Evolutionary conservation across 2,113 vertebrate species (phyloP).

Genomic region (Hippocampus abdominalis): DNA sequence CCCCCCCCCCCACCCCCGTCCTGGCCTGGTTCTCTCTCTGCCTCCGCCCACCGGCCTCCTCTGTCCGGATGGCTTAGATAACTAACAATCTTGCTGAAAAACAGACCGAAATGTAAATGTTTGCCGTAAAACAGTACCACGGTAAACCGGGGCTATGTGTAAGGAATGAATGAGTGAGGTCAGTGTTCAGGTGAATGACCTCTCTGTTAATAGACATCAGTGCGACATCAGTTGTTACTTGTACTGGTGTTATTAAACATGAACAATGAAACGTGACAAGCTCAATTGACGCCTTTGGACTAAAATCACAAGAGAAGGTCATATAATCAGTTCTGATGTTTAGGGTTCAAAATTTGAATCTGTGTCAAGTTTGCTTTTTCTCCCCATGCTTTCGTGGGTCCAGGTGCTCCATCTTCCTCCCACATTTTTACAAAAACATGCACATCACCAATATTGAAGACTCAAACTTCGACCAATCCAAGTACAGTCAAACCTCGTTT

Average conservation of each 20-base stretch:
- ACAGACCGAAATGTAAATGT: not conserved
- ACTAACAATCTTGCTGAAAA: not conserved
- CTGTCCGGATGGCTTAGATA: slow-evolving; percentile 1
- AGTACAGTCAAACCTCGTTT: too few species aligned
- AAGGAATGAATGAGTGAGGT: not conserved
- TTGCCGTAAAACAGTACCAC: not conserved
- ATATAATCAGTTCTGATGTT: not conserved
- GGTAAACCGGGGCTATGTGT: not conserved
- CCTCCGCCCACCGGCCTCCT: slow-evolving; percentile 42
- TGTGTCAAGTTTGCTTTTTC: too few species aligned
- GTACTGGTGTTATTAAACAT: not conserved
- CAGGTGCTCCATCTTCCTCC: too few species aligned
- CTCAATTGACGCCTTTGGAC: too few species aligned
- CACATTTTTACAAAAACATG: too few species aligned
- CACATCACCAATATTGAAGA: too few species aligned
- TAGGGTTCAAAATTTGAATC: not conserved
- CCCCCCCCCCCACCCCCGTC: not conserved
- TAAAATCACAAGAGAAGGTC: not conserved
- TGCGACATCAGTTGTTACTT: not conserved
- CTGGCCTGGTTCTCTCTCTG: slow-evolving; percentile 23
- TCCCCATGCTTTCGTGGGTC: too few species aligned
- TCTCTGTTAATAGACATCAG: not conserved
- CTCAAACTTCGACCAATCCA: too few species aligned
- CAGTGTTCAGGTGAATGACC: not conserved
- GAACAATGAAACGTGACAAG: not conserved